phyloP scores from a whole-genome alignment of 2,113 vertebrate species.

The Sinocyclocheilus anshuiensis region DNA sequence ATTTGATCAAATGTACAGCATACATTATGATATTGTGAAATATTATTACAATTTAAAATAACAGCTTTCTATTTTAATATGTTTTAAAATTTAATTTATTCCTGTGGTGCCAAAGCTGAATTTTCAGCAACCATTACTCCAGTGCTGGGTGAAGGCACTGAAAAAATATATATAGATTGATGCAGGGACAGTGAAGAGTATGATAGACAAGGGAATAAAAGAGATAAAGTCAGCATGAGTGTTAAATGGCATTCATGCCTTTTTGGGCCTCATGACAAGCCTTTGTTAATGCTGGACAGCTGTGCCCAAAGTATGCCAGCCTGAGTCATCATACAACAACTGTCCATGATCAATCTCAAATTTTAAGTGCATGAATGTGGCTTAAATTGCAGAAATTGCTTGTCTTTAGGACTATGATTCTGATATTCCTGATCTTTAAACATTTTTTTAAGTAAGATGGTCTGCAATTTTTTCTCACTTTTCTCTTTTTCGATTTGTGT shows the following conservation, averaged over 20 bases:
- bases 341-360: background rate
- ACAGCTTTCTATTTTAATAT: background rate
- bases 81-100: background rate
- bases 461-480: background rate
- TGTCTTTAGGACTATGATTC: background rate
- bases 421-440: background rate
- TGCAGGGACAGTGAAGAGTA: background rate
- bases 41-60: background rate
- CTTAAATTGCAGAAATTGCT: background rate
- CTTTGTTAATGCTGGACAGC: slow-evolving; percentile 68
- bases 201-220: background rate
- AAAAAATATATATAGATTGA: background rate
- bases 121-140: background rate
- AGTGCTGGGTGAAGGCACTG: background rate
- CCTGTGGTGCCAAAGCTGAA: background rate
- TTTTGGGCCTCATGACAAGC: slow-evolving; percentile 54
- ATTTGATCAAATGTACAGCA: background rate
- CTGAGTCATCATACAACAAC: slow-evolving; percentile 66
- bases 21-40: background rate
- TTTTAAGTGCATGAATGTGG: background rate
- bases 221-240: slow-evolving; percentile 23
- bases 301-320: slow-evolving; percentile 60
- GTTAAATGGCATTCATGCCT: slow-evolving; percentile 58
- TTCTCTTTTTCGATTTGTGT: slow-evolving; percentile 20
- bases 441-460: background rate